phyloP scores from a whole-genome alignment of 2,113 vertebrate genomes.

The Tiliqua scincoides region DNA sequence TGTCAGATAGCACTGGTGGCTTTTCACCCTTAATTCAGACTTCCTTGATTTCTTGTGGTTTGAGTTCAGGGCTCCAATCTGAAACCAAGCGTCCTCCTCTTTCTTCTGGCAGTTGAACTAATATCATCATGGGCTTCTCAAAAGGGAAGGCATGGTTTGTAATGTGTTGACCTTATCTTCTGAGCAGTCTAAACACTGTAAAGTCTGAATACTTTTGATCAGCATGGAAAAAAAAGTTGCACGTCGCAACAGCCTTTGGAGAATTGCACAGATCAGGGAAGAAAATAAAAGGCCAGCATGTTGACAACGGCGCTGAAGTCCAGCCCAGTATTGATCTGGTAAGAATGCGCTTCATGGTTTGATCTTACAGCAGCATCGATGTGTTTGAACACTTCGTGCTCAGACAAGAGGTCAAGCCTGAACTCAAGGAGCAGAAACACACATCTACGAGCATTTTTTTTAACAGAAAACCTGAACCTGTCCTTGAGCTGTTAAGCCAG shows the following conservation, averaged over 20 bases:
- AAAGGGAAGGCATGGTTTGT: background rate
- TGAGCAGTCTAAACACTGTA: background rate
- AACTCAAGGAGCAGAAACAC: background rate
- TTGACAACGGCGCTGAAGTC: background rate
- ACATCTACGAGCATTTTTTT: background rate
- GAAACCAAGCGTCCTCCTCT: background rate
- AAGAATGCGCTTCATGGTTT: conserved; percentile 8
- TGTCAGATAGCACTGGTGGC: background rate
- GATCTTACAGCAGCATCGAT: conserved; percentile 24
- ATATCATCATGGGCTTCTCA: conserved; percentile 33
- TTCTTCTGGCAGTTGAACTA: conserved; percentile 21
- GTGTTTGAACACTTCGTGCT: background rate
- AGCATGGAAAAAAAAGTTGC: conserved; percentile 7
- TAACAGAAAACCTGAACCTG: background rate
- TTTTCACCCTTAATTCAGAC: background rate
- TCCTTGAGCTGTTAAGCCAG: conserved; percentile 1
- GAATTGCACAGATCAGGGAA: background rate
- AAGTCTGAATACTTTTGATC: conserved; percentile 16
- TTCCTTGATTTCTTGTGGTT: background rate
- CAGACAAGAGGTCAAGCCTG: background rate
- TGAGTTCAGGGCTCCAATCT: conserved; percentile 24
- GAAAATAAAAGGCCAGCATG: conserved; percentile 9
- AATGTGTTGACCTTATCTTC: background rate
- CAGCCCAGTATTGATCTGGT: conserved; percentile 24
- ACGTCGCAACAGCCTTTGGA: background rate